Evolutionary conservation across 2,888 invertebrate species (phyloP), one percentile per base, ranked within the genome.

Genomic region (Smittia sp.): DNA sequence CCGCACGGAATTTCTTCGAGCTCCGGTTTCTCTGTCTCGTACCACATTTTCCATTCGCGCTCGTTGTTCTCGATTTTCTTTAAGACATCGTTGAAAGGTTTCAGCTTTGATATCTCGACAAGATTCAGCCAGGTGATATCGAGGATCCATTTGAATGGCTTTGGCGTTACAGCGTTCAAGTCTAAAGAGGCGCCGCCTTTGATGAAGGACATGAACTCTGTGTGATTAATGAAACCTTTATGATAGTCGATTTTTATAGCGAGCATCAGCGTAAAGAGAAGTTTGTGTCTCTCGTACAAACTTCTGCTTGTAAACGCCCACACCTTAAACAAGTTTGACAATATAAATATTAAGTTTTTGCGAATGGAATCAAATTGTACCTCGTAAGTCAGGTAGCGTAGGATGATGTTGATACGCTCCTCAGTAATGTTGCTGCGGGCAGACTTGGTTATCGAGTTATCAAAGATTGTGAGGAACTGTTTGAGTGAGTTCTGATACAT

Each of bases 401-500:
- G 84, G 78, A 98, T 96, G 75, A 94, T 95, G 76, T 89, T 86
- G 74, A 96, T 95, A 74, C 98, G 86, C 80, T 96, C 96, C 76
- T 88, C 88, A 0, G 96, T 94, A 38, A 92, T 85, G 62, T 89
- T 88, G 76, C 90, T 95, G 81, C 94, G 96, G 6, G 89, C 87
- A 0, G 96, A 96, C 83, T 93, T 94, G 0, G 91, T 92, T 76
- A 98, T 97, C 0, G 97, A 96, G 78, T 90, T 91, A 80, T 98
- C 96, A 80, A 98, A 98, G 75, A 97, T 90, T 11, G 88, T 93
- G 58, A 98, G 84, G 83, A 98, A 98, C 80, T 98, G 97, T 79
- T 94, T 94, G 68, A 98, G 84, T 0, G 97, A 95, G 77, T 96
- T 97, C 82, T 98, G 98, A 80, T 98, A 98, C 97, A 98, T 98